Evolutionary conservation across 2,888 invertebrate species (phyloP).

Genomic region (Cylloceria caligata): DNA sequence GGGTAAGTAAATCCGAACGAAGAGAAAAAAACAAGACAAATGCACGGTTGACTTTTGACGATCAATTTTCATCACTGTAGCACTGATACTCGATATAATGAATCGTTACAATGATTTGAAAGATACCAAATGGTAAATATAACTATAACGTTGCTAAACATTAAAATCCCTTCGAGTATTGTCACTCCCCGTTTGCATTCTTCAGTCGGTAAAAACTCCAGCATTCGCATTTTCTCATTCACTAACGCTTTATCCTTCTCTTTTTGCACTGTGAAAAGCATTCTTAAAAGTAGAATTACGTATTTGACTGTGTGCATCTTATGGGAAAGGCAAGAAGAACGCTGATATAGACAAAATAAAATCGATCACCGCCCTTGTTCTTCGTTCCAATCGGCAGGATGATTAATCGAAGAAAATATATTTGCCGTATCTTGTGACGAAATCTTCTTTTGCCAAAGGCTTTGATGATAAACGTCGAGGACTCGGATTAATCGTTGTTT

Average conservation of each 20-base stretch:
- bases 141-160: neutral
- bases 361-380: constrained; percentile 3
- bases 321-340: neutral
- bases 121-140: too few relatives aligned
- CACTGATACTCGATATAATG: too few relatives aligned
- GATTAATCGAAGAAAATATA: constrained; percentile 52
- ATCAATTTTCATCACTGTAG: too few relatives aligned
- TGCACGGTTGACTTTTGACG: too few relatives aligned
- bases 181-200: neutral
- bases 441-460: constrained; percentile 14
- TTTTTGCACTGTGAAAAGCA: neutral
- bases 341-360: constrained; percentile 24
- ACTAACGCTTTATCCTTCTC: constrained; percentile 22
- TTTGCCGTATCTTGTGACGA: constrained; percentile 38
- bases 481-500: constrained; percentile 59
- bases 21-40: too few relatives aligned
- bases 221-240: constrained; percentile 20
- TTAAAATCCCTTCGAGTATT: constrained; percentile 12
- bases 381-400: constrained; percentile 25
- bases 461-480: constrained; percentile 25
- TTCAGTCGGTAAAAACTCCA: constrained; percentile 16
- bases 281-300: constrained; percentile 20
- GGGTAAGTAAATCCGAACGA: too few relatives aligned
- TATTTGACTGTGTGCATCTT: constrained; percentile 1
- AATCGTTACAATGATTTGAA: too few relatives aligned